These are phyloP conservation scores for Cynopterus brachyotis DNA, from an alignment of 2,113 vertebrate species.

Conservation along the genomic window DNA sequence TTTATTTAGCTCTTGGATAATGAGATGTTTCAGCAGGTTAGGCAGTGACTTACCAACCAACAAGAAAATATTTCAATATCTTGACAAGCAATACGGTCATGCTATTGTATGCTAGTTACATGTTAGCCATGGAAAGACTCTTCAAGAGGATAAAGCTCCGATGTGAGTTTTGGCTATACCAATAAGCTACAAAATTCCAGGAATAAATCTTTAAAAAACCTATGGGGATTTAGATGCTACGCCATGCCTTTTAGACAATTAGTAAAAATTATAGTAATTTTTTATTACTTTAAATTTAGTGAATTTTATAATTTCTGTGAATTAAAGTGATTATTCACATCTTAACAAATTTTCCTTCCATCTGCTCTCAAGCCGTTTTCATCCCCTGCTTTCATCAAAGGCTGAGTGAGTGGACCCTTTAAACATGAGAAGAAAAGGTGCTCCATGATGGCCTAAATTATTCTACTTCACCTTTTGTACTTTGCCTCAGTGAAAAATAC, in stretches of 20 bases:
- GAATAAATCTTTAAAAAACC: neutral
- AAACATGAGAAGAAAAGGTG: neutral
- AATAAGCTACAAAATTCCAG: neutral
- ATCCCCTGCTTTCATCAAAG: slow-evolving; percentile 7
- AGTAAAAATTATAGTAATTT: neutral
- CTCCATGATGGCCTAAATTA: slow-evolving; percentile 43
- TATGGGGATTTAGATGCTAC: neutral
- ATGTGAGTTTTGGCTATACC: neutral
- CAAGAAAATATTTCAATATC: neutral
- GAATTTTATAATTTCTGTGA: neutral
- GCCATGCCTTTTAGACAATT: neutral
- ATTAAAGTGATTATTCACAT: neutral
- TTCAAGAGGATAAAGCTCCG: neutral
- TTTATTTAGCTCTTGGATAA: neutral
- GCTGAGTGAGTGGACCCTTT: neutral
- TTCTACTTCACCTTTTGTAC: slow-evolving; percentile 40
- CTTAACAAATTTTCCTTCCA: neutral
- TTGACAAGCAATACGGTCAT: neutral
- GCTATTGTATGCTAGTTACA: neutral
- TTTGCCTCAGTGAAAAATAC: slow-evolving; percentile 25
- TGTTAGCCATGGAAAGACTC: neutral
- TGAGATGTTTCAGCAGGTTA: neutral
- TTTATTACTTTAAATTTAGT: slow-evolving; percentile 20
- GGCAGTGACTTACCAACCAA: neutral
- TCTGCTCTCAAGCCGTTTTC: neutral